Percentiles rank a stretch among this genome's conserved stretches.
Evolutionary conservation across 2,113 vertebrate species (phyloP).

Genomic region (Sphaerodactylus townsendi): DNA sequence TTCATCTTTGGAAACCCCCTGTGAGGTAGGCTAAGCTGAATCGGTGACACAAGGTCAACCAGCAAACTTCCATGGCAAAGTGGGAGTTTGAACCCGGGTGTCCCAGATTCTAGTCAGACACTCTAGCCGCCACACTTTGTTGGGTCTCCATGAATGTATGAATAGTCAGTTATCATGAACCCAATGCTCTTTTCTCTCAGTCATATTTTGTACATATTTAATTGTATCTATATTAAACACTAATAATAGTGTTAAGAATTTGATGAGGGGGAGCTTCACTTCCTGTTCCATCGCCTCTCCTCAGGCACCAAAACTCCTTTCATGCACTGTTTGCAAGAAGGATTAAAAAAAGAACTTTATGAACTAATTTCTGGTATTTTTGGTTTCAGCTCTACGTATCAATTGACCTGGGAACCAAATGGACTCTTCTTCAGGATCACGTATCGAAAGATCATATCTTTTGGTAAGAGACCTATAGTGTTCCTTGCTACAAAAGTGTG

Average conservation of each 20-base stretch:
- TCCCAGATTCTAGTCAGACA: too few relatives aligned
- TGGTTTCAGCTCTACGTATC: slow-evolving; percentile 85
- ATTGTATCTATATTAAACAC: background rate
- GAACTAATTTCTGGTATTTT: background rate
- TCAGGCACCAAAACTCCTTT: background rate
- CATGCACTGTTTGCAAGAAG: background rate
- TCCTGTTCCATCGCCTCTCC: background rate
- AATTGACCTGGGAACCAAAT: slow-evolving; percentile 88
- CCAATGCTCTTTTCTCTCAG: background rate
- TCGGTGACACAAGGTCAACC: too few relatives aligned
- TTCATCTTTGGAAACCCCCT: too few relatives aligned
- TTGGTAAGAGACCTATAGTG: slow-evolving; percentile 78
- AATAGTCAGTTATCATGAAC: background rate
- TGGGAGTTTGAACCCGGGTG: too few relatives aligned
- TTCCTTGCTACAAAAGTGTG: slow-evolving; percentile 9
- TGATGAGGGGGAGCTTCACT: background rate
- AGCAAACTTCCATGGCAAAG: too few relatives aligned
- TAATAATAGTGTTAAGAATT: too few relatives aligned
- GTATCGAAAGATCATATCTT: slow-evolving; percentile 92
- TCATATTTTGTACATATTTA: background rate
- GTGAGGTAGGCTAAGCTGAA: too few relatives aligned
- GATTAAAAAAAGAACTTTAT: background rate
- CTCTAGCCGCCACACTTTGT: too few relatives aligned
- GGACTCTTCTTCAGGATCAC: slow-evolving; percentile 89
- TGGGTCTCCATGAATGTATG: too few relatives aligned